phyloP scores from a whole-genome alignment of 2,797 vertebrate genomes.

The Pyrocephalus nanus region DNA sequence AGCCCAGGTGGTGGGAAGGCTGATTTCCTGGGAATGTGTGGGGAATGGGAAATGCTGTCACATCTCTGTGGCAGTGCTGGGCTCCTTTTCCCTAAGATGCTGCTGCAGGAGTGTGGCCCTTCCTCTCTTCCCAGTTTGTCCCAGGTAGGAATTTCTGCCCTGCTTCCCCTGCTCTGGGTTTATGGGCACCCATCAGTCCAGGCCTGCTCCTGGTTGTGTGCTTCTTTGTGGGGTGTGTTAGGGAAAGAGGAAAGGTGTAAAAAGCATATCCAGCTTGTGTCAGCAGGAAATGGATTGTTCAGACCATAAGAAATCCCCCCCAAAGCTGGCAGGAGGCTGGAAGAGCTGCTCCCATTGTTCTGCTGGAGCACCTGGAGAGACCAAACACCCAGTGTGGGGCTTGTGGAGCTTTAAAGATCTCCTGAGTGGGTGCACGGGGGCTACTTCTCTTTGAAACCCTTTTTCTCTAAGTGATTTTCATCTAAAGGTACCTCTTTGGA shows the following conservation, averaged over 20 bases:
- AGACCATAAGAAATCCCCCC: neutral
- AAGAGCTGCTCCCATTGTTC: neutral
- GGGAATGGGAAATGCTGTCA: neutral
- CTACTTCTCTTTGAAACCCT: neutral
- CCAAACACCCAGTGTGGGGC: neutral
- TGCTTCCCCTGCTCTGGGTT: neutral
- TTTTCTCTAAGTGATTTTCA: neutral
- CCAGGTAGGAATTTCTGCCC: neutral
- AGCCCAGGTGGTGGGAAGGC: neutral
- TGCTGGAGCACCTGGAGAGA: neutral
- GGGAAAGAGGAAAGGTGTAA: neutral
- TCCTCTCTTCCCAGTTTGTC: neutral
- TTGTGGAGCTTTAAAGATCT: neutral
- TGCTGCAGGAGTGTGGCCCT: neutral
- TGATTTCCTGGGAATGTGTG: neutral
- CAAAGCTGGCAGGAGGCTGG: neutral
- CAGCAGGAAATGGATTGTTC: neutral
- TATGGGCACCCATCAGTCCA: neutral
- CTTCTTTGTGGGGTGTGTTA: neutral
- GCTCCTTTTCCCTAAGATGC: neutral
- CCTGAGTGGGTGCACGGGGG: neutral
- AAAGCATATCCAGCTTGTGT: neutral
- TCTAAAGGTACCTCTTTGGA: neutral
- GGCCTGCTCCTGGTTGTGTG: accelerated
- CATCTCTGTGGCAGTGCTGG: neutral